Conservation (phyloP, 2,113 vertebrate genomes). For the Oenanthe oenanthe region DNA sequence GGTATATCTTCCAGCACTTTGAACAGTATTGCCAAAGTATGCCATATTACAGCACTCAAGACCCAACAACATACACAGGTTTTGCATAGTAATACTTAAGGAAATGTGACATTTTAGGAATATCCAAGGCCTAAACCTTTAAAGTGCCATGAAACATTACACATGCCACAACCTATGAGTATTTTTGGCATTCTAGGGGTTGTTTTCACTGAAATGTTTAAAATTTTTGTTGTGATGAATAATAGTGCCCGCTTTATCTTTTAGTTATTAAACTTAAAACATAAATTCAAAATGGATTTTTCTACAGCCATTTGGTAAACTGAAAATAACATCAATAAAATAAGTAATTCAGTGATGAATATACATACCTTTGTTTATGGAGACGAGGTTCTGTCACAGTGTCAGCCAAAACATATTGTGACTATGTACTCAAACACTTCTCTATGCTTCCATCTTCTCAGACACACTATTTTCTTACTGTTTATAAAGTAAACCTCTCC, state of each 20-base stretch:
- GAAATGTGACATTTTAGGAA: background rate
- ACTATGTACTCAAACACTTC: background rate
- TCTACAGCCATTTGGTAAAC: background rate
- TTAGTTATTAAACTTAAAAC: background rate
- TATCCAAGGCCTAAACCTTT: background rate
- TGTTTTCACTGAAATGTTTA: background rate
- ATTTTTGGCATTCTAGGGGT: background rate
- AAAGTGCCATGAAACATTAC: background rate
- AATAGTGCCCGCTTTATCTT: background rate
- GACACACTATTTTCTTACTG: background rate
- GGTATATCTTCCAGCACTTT: background rate
- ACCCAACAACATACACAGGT: background rate
- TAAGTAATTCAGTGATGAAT: background rate
- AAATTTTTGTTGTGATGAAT: background rate
- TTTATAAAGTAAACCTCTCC: slow-evolving; percentile 24
- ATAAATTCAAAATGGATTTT: background rate
- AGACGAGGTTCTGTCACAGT: background rate
- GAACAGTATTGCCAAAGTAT: background rate
- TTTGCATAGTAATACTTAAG: background rate
- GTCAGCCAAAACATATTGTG: background rate
- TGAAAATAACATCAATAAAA: background rate
- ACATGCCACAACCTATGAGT: background rate
- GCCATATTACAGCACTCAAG: background rate
- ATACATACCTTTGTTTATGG: background rate
- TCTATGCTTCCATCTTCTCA: background rate